These are phyloP conservation scores for Anomalospiza imberbis DNA, from an alignment of 2,797 vertebrate genomes.

Conservation along the genomic window DNA sequence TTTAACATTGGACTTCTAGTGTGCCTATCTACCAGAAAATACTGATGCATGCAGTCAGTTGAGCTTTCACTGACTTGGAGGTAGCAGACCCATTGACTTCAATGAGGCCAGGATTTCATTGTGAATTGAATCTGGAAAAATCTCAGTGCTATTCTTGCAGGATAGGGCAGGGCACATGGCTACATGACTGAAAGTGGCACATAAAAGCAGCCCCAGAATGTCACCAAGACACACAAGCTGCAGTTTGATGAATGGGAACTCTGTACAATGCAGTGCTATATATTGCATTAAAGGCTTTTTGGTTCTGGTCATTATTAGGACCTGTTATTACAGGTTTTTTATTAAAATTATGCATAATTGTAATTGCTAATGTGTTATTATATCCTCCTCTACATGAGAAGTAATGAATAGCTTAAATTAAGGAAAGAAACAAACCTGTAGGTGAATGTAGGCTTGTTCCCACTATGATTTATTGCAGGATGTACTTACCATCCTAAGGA, in stretches of 20 bases:
- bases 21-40: neutral
- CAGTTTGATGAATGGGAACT: neutral
- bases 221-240: neutral
- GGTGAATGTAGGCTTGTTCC: neutral
- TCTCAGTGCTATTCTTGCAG: neutral
- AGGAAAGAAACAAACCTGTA: conserved; percentile 7
- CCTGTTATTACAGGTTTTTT: conserved; percentile 8
- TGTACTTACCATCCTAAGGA: neutral
- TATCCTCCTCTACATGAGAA: neutral
- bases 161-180: neutral
- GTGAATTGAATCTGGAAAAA: neutral
- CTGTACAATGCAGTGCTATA: neutral
- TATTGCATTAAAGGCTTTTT: neutral
- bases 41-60: neutral
- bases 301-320: neutral
- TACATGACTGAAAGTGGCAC: neutral
- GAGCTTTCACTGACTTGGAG: neutral
- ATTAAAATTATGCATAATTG: conserved; percentile 32
- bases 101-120: neutral
- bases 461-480: neutral
- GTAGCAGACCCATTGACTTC: neutral
- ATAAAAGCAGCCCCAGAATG: neutral
- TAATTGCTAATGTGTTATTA: conserved; percentile 9
- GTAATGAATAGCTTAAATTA: conserved; percentile 32
- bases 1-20: neutral